phyloP scores from a whole-genome alignment of 2,797 vertebrate genomes.

The Hydrolagus colliei region DNA sequence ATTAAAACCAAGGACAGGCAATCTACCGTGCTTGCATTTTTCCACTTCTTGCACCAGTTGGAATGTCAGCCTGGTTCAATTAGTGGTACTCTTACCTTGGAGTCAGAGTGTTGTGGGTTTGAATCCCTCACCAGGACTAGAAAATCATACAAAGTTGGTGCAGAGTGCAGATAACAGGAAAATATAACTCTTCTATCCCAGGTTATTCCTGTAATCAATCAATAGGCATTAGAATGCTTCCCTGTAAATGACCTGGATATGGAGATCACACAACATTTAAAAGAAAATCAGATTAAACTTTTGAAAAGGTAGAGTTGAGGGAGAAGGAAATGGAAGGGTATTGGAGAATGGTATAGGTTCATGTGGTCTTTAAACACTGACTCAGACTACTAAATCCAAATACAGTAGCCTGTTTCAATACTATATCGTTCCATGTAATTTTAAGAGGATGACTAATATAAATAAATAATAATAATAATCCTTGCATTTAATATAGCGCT shows the following conservation, averaged over 20 bases:
- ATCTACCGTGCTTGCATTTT: too few relatives aligned
- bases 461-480: slow-evolving; percentile 1
- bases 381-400: background rate
- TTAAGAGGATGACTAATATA: too few relatives aligned
- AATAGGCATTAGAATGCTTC: background rate
- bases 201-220: background rate
- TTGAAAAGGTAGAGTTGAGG: background rate
- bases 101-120: too few relatives aligned
- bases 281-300: background rate
- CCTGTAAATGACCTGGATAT: background rate
- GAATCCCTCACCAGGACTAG: too few relatives aligned
- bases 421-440: background rate
- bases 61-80: too few relatives aligned
- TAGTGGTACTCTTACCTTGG: too few relatives aligned
- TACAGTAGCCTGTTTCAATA: background rate
- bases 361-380: background rate
- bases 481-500: too few relatives aligned
- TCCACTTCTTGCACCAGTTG: too few relatives aligned
- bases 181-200: too few relatives aligned
- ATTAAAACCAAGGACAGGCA: too few relatives aligned
- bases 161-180: too few relatives aligned
- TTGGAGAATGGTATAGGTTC: background rate
- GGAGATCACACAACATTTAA: background rate
- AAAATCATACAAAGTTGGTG: too few relatives aligned
- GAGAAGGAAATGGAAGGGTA: background rate